A percentile compares a stretch with the other conserved stretches of the same genome.
Evolutionary conservation across 2,888 invertebrate species (phyloP).

Genomic region (Luperina nickerlii): DNA sequence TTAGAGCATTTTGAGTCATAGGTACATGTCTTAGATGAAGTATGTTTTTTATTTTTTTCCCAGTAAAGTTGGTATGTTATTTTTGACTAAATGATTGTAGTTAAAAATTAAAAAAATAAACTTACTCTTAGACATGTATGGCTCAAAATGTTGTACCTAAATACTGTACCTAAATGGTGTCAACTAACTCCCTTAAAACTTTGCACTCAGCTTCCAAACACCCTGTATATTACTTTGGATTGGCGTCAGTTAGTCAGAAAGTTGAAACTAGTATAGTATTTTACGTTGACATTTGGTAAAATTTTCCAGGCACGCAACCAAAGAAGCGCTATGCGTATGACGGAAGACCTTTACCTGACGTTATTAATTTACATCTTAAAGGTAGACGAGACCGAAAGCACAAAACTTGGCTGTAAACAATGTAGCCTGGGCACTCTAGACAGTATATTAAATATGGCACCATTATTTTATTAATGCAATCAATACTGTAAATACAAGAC

Average conservation of each 20-base stretch:
- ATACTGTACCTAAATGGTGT: too few species aligned
- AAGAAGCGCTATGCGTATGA: conserved; percentile 87
- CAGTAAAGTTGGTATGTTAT: too few species aligned
- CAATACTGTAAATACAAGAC: conserved; percentile 49
- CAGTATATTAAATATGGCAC: conserved; percentile 37
- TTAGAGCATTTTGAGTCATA: too few species aligned
- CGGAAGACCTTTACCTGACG: conserved; percentile 84
- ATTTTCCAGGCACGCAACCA: conserved; percentile 79
- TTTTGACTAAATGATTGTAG: too few species aligned
- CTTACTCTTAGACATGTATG: too few species aligned
- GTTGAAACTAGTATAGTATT: not conserved
- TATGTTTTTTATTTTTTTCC: too few species aligned
- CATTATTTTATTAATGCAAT: conserved; percentile 4
- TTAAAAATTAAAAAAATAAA: too few species aligned
- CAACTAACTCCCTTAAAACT: too few species aligned
- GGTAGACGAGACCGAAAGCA: conserved; percentile 73
- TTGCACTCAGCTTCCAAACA: too few species aligned
- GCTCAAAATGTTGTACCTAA: too few species aligned
- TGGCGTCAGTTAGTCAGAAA: not conserved
- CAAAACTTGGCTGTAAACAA: conserved; percentile 39
- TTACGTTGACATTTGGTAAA: conserved; percentile 3
- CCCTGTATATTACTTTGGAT: too few species aligned
- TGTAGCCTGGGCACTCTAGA: conserved; percentile 52
- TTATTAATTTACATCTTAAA: conserved; percentile 88
- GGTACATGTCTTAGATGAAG: too few species aligned